phyloP scores from a whole-genome alignment of 2,888 invertebrate species.

The Allacma fusca region DNA sequence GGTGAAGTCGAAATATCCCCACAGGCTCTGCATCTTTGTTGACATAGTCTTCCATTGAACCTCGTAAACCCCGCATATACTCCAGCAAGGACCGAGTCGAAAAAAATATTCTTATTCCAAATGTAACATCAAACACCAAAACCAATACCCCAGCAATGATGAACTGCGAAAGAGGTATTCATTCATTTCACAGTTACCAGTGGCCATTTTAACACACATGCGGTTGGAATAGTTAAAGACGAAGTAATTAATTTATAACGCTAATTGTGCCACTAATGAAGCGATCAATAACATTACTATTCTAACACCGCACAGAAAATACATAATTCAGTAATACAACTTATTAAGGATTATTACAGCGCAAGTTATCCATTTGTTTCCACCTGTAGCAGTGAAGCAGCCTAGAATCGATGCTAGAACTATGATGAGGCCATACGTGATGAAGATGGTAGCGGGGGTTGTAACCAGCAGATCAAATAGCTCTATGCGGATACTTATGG shows the following conservation, averaged over 20 bases:
- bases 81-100: slow-evolving; percentile 28
- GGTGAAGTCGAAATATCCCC: slow-evolving; percentile 45
- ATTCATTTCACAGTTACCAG: not conserved
- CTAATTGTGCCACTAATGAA: no score
- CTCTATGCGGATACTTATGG: slow-evolving; percentile 43
- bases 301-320: no score
- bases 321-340: no score
- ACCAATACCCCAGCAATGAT: slow-evolving; percentile 41
- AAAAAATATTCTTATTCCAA: slow-evolving; percentile 46
- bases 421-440: slow-evolving; percentile 48
- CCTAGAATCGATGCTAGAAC: slow-evolving; percentile 47
- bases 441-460: slow-evolving; percentile 54
- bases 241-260: no score
- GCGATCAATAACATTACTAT: no score
- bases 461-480: slow-evolving; percentile 43
- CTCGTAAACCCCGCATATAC: slow-evolving; percentile 36
- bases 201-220: no score
- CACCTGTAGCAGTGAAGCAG: slow-evolving; percentile 48
- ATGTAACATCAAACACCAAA: slow-evolving; percentile 39
- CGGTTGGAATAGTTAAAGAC: no score
- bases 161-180: slow-evolving; percentile 38
- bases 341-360: slow-evolving; percentile 17
- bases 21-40: slow-evolving; percentile 27
- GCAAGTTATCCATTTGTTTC: slow-evolving; percentile 28
- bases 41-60: slow-evolving; percentile 41